Evolutionary conservation across 1,140 invertebrate genomes (phyloP), one percentile per base, ranked within the genome.

Genomic region (Atta cephalotes): DNA sequence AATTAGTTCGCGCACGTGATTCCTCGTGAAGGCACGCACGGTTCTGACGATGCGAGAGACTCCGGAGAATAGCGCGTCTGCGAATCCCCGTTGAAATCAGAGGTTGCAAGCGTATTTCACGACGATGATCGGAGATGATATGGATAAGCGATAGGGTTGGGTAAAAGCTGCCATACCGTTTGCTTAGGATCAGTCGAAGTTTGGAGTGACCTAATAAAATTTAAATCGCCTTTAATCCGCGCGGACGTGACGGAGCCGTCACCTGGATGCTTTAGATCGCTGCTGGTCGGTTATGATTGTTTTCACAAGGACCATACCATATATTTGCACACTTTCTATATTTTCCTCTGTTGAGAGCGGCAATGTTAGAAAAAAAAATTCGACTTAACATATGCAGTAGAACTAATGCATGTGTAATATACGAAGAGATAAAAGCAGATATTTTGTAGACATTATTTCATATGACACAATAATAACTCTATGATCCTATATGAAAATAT

Each of bases 1-100:
- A 92, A 94, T 93, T 92, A 93, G 92, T 92, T 89, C 63, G 87
- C 79, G 91, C 90, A 89, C 92, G 93, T 93, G 92, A 94, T 93
- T 92, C 89, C 86, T 85, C 87, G 87, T 35, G 78, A 85, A 90
- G 90, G 90, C 89, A 92, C 91, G 92, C 93, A 93, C 90, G 58
- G 87, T 86, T 79, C 77, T 76, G 51, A 12, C 18, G 51, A 25
- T 18, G 68, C 85, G 53, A 63, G 78, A 71, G 72, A 90, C 87
- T 66, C 80, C 31, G 18, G 25, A 25, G 62, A 31, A 80, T 65
- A 25, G 28, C 31, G 25, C 35, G 71, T 76, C 31, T 56, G 53
- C 16, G 63, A 63, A 56, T 51, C 7, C 65, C 53, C 18, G 25
- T 49, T 72, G 53, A 82, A 70, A 86, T 82, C 66, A 21, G 62